Evolutionary conservation across 2,797 vertebrate genomes (phyloP).

Genomic region (Anomalospiza imberbis): DNA sequence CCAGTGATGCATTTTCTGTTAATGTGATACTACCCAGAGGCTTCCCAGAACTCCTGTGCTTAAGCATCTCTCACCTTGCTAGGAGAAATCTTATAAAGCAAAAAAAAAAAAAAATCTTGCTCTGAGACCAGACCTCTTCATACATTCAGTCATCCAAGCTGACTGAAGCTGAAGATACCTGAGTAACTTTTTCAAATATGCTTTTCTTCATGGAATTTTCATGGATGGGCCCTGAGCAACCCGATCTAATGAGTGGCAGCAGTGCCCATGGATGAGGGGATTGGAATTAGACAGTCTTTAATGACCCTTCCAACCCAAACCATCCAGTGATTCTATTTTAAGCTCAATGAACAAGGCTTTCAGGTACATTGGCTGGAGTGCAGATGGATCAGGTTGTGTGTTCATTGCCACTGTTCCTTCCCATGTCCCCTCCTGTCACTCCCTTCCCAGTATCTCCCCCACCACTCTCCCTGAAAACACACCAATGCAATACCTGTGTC

Average conservation of each 20-base stretch:
- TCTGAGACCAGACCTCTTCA: neutral
- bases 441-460: neutral
- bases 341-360: neutral
- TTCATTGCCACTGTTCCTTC: neutral
- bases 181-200: neutral
- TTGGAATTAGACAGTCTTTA: neutral
- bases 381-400: neutral
- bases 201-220: neutral
- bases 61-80: neutral
- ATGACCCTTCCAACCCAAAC: neutral
- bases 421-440: neutral
- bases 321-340: neutral
- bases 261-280: neutral
- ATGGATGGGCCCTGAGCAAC: neutral
- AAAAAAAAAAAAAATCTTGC: neutral
- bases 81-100: neutral
- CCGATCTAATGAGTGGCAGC: neutral
- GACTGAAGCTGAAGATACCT: neutral
- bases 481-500: neutral
- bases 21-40: neutral
- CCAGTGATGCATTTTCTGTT: neutral
- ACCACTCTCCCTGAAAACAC: neutral
- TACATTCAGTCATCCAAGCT: neutral
- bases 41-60: neutral
- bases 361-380: fast-evolving